Base-by-base conservation (phyloP, 2,797 vertebrate species). In the Lacerta agilis region DNA sequence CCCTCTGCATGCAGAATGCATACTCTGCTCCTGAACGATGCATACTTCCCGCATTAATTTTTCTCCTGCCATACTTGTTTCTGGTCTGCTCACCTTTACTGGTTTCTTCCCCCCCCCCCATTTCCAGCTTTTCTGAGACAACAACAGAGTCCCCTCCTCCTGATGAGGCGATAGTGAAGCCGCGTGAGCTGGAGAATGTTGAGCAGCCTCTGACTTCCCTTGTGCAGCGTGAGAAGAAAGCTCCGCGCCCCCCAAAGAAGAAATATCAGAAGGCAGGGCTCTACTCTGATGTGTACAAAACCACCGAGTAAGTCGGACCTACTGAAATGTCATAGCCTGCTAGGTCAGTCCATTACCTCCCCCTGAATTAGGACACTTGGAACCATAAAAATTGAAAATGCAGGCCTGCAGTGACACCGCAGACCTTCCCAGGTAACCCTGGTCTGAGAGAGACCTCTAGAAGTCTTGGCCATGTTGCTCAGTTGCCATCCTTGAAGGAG, bases 201-300 rank as follows among this genome's bases (percentile, higher is more conserved):
- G 94, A 97, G 33, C 94, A 95, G 88, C 97, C 95, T 64, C 81
- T 96, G 75, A 94, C 95, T 18, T 25, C 97, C 64, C 83, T 95
- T 77, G 85, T 96, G 93, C 98, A 98, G 89, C 97, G 97, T 69
- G 98, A 98, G 96, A 98, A 98, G 94, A 97, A 97, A 93, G 94
- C 96, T 0, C 96, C 97, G 29, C 96, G 96, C 17, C 97, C 98
- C 83, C 98, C 98, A 86, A 98, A 97, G 95, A 99, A 99, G 97
- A 99, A 96, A 86, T 99, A 98, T 95, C 97, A 99, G 97, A 98
- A 97, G 94, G 98, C 99, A 23, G 99, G 99, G 86, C 98, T 99
- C 88, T 99, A 99, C 96, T 99, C 99, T 5, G 98, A 99, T 23
- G 98, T 99, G 93, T 99, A 98, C 97, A 99, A 99, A 98, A 98